A percentile compares a stretch with the other conserved stretches of the same genome.
These are phyloP conservation scores for Leucopsar rothschildi DNA, from an alignment of 2,113 vertebrate genomes.

Conservation along the genomic window DNA sequence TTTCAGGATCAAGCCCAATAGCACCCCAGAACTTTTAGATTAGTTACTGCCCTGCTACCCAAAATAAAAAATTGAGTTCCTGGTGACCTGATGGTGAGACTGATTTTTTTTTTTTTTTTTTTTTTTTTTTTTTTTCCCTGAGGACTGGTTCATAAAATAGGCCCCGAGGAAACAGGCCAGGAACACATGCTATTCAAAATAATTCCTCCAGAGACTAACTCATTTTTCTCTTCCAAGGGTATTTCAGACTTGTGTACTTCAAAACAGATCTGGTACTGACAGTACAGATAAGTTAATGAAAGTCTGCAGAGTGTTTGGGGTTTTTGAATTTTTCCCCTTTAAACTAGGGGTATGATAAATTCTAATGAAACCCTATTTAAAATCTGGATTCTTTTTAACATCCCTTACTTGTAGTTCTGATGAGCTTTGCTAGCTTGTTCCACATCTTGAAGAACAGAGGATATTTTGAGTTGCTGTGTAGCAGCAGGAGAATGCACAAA, in stretches of 20 bases:
- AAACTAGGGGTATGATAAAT: not conserved
- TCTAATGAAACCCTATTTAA: not conserved
- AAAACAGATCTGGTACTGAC: not conserved
- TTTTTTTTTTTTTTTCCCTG: not conserved
- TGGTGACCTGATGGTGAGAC: not conserved
- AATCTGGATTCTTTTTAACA: not conserved
- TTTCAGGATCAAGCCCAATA: not conserved
- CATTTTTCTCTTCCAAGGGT: not conserved
- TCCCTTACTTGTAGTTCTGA: not conserved
- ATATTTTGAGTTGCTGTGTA: not conserved
- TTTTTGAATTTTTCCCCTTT: not conserved
- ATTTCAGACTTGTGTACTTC: slow-evolving; percentile 2
- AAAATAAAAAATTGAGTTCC: not conserved
- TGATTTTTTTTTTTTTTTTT: not conserved
- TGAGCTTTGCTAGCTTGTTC: not conserved
- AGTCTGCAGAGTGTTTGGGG: not conserved
- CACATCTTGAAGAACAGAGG: not conserved
- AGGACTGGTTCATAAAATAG: slow-evolving; percentile 29
- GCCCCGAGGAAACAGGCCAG: not conserved
- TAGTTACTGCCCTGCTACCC: not conserved
- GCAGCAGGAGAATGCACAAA: not conserved
- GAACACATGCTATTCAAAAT: slow-evolving; percentile 14
- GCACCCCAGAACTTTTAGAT: not conserved
- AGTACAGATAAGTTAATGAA: slow-evolving; percentile 13
- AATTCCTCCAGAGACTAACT: slow-evolving; percentile 13